phyloP scores from a whole-genome alignment of 1,140 invertebrate species.

The Nilaparvata lugens region DNA sequence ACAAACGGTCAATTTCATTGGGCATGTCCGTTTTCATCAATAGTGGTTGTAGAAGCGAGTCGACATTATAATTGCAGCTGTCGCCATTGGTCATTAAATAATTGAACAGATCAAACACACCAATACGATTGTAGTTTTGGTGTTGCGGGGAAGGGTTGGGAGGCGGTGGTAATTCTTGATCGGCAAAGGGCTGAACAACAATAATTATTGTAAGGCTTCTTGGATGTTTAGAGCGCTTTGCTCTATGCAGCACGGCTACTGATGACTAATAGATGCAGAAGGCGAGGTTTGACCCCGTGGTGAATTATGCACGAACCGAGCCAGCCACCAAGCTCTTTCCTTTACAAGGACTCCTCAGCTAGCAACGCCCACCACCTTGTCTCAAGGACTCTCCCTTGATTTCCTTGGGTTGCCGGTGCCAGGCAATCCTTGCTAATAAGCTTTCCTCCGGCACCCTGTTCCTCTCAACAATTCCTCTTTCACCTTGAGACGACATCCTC shows the following conservation, averaged over 20 bases:
- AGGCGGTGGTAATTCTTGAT: neutral
- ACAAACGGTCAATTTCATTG: no score
- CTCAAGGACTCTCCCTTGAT: neutral
- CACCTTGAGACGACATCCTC: no score
- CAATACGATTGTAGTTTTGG: no score
- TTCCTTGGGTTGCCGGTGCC: neutral
- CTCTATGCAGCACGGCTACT: neutral
- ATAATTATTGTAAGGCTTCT: slow-evolving; percentile 5
- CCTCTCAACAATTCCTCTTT: no score
- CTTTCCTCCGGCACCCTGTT: neutral
- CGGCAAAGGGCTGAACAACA: slow-evolving; percentile 7
- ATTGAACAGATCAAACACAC: no score
- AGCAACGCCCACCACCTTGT: neutral
- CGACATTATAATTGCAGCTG: no score
- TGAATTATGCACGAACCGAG: neutral
- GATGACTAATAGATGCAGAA: slow-evolving; percentile 7
- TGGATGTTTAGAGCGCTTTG: neutral
- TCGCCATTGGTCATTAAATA: no score
- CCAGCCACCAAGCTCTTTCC: neutral
- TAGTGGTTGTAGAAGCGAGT: no score
- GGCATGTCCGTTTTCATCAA: no score
- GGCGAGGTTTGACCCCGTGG: neutral
- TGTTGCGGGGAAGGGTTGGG: no score
- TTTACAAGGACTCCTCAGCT: neutral
- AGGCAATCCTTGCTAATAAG: neutral